Evolutionary conservation across 2,888 invertebrate species (phyloP).

Genomic region (Argyresthia albistria): DNA sequence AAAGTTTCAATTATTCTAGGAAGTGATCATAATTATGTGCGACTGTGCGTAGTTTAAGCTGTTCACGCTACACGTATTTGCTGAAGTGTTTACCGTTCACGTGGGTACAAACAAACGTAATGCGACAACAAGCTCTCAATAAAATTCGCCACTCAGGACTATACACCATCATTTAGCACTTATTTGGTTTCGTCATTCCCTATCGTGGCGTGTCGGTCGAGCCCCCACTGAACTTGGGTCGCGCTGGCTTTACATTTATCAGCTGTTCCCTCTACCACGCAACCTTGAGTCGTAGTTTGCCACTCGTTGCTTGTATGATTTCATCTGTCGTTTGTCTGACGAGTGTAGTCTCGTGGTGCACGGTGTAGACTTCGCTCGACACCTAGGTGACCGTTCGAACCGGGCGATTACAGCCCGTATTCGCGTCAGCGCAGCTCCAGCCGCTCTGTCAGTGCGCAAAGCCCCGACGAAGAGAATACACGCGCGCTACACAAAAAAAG

Average conservation of each 20-base stretch:
- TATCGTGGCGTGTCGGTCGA: slow-evolving; percentile 29
- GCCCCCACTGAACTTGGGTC: slow-evolving; percentile 47
- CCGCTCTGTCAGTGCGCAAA: slow-evolving; percentile 37
- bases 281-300: background rate
- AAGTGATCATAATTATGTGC: too few relatives aligned
- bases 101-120: too few relatives aligned
- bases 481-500: slow-evolving; percentile 21
- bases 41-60: too few relatives aligned
- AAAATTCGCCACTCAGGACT: too few relatives aligned
- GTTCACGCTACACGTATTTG: too few relatives aligned
- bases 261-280: background rate
- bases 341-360: slow-evolving; percentile 6
- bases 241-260: background rate
- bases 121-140: too few relatives aligned
- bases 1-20: too few relatives aligned
- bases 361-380: too few relatives aligned
- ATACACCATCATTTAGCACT: too few relatives aligned
- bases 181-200: background rate
- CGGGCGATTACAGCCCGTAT: slow-evolving; percentile 10
- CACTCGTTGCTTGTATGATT: too few relatives aligned
- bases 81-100: too few relatives aligned
- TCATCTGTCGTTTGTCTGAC: background rate
- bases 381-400: slow-evolving; percentile 14
- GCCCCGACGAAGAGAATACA: slow-evolving; percentile 24
- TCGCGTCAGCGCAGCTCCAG: slow-evolving; percentile 8